These are phyloP conservation scores for Bradypodion pumilum DNA, from an alignment of 2,797 vertebrate species.

Conservation along the genomic window DNA sequence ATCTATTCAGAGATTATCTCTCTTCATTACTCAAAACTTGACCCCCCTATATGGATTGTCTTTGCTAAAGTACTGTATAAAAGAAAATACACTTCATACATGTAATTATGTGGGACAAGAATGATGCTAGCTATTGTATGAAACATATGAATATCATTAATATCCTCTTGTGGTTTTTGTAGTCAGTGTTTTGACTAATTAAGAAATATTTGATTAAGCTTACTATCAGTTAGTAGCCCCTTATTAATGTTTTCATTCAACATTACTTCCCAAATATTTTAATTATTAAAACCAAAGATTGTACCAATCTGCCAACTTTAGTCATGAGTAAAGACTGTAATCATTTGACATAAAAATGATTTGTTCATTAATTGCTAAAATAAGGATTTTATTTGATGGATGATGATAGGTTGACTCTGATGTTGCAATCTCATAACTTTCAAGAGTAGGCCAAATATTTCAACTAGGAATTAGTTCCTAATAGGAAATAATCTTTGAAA, in stretches of 20 bases:
- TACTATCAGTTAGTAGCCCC: background rate
- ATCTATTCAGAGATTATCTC: background rate
- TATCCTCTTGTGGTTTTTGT: constrained; percentile 31
- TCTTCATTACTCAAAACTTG: background rate
- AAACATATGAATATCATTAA: constrained; percentile 6
- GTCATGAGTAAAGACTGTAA: constrained; percentile 9
- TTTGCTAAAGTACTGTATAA: constrained; percentile 16
- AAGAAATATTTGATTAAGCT: background rate
- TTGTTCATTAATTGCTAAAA: background rate
- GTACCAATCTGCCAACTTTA: background rate
- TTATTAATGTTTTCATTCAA: background rate
- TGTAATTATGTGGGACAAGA: constrained; percentile 14
- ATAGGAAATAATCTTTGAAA: background rate
- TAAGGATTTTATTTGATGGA: constrained; percentile 4
- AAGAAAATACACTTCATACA: constrained; percentile 5
- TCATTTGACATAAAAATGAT: constrained; percentile 15
- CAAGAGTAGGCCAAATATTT: background rate
- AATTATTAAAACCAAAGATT: background rate
- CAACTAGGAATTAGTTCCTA: background rate
- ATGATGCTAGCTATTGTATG: background rate
- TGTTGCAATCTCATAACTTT: background rate
- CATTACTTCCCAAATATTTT: background rate
- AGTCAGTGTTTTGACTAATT: constrained; percentile 27
- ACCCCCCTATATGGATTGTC: constrained; percentile 11
- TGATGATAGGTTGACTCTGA: background rate